These are phyloP conservation scores for Ostrea denselamellosa DNA, from an alignment of 1,140 invertebrate species.

Conservation along the genomic window DNA sequence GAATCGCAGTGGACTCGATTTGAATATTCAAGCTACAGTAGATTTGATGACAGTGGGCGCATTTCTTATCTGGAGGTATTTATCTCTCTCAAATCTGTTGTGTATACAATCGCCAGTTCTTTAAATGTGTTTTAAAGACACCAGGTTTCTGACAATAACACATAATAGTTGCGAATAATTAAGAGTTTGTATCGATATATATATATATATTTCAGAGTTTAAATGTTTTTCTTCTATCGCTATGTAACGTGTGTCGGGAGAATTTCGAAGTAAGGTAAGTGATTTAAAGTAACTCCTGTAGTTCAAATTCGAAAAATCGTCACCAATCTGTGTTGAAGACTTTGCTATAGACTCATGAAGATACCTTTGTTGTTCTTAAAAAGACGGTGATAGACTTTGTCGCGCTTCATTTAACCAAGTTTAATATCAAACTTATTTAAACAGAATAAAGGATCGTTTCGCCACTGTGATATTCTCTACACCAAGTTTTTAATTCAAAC, in stretches of 20 bases:
- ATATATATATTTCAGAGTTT: not conserved
- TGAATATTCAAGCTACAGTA: not conserved
- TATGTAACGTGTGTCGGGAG: not conserved
- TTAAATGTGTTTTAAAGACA: slow-evolving; percentile 39
- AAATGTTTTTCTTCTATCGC: not conserved
- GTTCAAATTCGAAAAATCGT: not conserved
- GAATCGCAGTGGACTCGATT: not conserved
- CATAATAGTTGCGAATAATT: slow-evolving; percentile 3
- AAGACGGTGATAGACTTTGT: not conserved
- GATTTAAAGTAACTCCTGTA: not conserved
- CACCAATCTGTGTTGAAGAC: not conserved
- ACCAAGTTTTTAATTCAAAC: not conserved
- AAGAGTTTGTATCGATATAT: slow-evolving; percentile 31
- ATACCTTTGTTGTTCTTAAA: not conserved
- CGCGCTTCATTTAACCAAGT: not conserved
- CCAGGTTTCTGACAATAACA: slow-evolving; percentile 6
- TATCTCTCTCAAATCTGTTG: slow-evolving; percentile 21
- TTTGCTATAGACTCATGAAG: not conserved
- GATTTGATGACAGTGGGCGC: not conserved
- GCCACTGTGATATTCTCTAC: not conserved
- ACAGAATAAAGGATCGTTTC: not conserved
- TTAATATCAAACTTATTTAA: not conserved
- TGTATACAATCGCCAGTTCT: slow-evolving; percentile 23
- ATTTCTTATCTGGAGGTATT: slow-evolving; percentile 10
- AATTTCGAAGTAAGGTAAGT: not conserved